Conservation (phyloP, 1,140 invertebrate genomes). For the Lineus longissimus region DNA sequence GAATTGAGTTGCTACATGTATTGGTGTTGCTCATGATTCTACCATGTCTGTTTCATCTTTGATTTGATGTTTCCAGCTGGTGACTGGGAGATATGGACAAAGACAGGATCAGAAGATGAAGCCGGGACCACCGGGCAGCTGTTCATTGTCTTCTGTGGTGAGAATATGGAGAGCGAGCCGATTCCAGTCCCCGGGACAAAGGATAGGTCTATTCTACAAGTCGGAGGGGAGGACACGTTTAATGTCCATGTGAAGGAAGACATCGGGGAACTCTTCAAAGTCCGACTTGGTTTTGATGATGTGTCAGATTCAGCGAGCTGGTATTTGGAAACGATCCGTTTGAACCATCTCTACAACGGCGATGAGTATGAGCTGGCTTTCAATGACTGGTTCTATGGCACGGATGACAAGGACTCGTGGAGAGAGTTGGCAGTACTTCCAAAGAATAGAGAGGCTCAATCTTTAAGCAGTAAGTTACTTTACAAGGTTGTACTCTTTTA, state of each 20-base stretch:
- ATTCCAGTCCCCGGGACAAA: not conserved
- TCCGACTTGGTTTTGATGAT: conserved; percentile 6
- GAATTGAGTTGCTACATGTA: no score
- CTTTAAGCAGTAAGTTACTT: no score
- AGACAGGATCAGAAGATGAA: conserved; percentile 25
- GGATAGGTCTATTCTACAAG: conserved; percentile 28
- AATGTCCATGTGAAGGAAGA: not conserved
- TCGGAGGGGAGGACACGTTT: conserved; percentile 18
- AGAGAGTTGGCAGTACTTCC: not conserved
- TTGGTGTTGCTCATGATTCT: no score
- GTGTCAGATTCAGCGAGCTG: not conserved
- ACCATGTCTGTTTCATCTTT: no score
- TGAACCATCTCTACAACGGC: not conserved
- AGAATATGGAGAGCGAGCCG: conserved; percentile 27
- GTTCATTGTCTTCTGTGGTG: conserved; percentile 31
- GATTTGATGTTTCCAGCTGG: conserved; percentile 37
- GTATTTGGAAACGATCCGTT: not conserved
- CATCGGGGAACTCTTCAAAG: conserved; percentile 8
- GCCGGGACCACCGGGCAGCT: conserved; percentile 22
- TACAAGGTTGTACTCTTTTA: no score
- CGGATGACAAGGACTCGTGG: not conserved
- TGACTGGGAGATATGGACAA: conserved; percentile 26
- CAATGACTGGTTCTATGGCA: not conserved
- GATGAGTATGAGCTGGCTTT: not conserved
- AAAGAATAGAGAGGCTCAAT: no score